These are phyloP conservation scores for Thelaira solivaga DNA, from an alignment of 2,888 invertebrate species.

Conservation along the genomic window DNA sequence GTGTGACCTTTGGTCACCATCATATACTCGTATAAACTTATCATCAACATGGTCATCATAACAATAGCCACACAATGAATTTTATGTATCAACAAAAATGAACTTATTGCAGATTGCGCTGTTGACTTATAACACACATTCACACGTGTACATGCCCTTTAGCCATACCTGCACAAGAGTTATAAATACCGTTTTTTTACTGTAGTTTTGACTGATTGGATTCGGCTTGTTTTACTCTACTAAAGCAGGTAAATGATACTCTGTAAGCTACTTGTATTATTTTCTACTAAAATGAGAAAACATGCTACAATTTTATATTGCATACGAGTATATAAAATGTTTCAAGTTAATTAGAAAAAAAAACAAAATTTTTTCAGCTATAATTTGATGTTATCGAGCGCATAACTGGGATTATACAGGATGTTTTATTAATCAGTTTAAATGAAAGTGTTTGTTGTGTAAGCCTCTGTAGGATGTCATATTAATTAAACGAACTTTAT, in stretches of 20 bases:
- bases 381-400: not conserved
- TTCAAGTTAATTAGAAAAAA: not conserved
- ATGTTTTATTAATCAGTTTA: not conserved
- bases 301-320: not conserved
- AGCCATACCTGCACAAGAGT: no score
- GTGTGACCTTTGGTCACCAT: slow-evolving; percentile 17
- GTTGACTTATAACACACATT: not conserved
- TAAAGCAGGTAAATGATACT: no score
- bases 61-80: slow-evolving; percentile 9
- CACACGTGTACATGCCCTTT: not conserved
- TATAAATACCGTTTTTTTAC: no score
- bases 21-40: not conserved
- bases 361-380: not conserved
- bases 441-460: not conserved
- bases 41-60: not conserved
- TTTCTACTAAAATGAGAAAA: not conserved
- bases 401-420: not conserved
- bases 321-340: not conserved
- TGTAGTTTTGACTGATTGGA: slow-evolving; percentile 6
- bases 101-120: not conserved
- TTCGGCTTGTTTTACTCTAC: not conserved
- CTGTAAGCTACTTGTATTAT: not conserved
- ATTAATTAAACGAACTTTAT: slow-evolving; percentile 2
- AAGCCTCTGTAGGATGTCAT: not conserved
- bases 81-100: not conserved